These are phyloP conservation scores for Sebastes steindachneri DNA, from an alignment of 2,797 vertebrate species.

Conservation along the genomic window DNA sequence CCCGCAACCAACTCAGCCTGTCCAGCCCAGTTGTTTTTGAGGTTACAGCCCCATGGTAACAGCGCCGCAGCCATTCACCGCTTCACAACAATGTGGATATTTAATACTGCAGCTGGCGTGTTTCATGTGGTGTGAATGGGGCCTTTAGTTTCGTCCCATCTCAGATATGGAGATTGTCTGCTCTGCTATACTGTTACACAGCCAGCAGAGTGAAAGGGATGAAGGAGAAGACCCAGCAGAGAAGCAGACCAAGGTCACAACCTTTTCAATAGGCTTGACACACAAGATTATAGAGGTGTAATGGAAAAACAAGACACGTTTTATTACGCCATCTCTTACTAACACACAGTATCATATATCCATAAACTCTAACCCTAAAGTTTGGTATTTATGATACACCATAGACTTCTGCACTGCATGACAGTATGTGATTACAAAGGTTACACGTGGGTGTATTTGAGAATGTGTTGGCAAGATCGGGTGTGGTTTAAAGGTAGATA, in stretches of 20 bases:
- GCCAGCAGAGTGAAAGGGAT: conserved; percentile 22
- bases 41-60: conserved; percentile 65
- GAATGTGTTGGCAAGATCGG: background rate
- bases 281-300: background rate
- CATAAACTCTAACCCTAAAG: background rate
- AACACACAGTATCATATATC: background rate
- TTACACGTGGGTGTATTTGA: background rate
- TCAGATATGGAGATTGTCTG: conserved; percentile 64
- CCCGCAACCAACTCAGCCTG: conserved; percentile 14
- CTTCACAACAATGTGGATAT: conserved; percentile 75
- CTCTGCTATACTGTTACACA: conserved; percentile 36
- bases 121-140: conserved; percentile 72
- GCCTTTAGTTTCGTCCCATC: conserved; percentile 62
- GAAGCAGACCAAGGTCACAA: background rate
- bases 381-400: background rate
- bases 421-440: background rate
- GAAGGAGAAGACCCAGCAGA: conserved; percentile 7
- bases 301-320: background rate
- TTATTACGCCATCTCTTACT: background rate
- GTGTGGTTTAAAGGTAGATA: background rate
- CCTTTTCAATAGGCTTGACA: conserved; percentile 22
- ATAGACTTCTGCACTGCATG: background rate
- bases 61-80: conserved; percentile 57
- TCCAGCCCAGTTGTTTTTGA: conserved; percentile 49
- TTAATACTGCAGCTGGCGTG: conserved; percentile 76